Conservation (phyloP, 2,797 vertebrate species). For the Pteropus rufus region DNA sequence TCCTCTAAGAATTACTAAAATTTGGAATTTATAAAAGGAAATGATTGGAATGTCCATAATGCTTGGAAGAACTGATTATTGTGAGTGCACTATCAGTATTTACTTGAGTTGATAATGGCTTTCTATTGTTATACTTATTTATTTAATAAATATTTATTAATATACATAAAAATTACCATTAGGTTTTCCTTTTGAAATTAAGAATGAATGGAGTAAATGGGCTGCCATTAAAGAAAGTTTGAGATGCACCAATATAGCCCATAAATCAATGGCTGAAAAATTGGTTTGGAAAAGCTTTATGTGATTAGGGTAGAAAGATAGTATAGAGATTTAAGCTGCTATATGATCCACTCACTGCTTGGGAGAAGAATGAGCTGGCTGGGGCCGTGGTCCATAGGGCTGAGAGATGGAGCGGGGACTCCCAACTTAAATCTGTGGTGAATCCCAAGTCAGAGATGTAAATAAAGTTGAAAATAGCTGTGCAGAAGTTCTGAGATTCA, state of each 20-base stretch:
- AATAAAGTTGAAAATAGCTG: background rate
- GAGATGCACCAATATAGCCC: background rate
- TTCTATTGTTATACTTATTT: background rate
- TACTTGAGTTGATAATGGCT: background rate
- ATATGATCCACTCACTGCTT: background rate
- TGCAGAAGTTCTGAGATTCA: background rate
- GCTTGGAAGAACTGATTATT: background rate
- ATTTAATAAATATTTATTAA: slow-evolving; percentile 10
- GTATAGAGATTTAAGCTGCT: background rate
- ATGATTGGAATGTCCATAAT: background rate
- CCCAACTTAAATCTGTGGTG: background rate
- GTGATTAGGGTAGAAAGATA: background rate
- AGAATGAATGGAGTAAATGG: background rate
- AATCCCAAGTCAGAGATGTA: background rate
- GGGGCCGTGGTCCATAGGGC: background rate
- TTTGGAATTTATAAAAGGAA: background rate
- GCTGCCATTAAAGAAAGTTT: background rate
- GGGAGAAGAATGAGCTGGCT: background rate
- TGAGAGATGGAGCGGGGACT: background rate
- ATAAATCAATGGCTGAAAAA: background rate
- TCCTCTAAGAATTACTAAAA: background rate
- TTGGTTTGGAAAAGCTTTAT: background rate
- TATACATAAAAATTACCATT: background rate
- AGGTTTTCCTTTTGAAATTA: background rate
- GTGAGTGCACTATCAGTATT: background rate